Evolutionary conservation across 2,888 invertebrate genomes (phyloP).

Genomic region (Baronia brevicornis): DNA sequence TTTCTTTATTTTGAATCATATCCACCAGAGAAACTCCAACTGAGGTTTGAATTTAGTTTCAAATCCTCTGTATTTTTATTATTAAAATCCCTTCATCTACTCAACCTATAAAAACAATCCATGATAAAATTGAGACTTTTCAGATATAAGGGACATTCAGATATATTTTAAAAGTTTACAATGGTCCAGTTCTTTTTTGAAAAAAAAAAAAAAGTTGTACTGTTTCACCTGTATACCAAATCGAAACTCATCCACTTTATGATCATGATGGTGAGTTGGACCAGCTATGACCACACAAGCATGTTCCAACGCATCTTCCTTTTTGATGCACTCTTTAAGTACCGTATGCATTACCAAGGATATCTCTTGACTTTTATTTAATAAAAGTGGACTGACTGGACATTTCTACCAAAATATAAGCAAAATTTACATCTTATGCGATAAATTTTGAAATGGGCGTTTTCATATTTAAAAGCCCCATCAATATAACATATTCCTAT

Average conservation of each 20-base stretch:
- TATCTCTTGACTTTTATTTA: slow-evolving; percentile 37
- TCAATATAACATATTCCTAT: too few relatives aligned
- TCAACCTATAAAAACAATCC: too few relatives aligned
- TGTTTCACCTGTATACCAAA: slow-evolving; percentile 25
- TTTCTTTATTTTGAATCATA: too few relatives aligned
- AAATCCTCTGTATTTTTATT: too few relatives aligned
- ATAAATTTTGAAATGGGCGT: background rate
- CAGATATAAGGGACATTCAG: too few relatives aligned
- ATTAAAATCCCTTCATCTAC: too few relatives aligned
- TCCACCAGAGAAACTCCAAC: too few relatives aligned
- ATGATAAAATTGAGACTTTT: too few relatives aligned
- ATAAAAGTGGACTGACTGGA: slow-evolving; percentile 48
- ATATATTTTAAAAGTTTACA: too few relatives aligned
- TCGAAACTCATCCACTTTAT: slow-evolving; percentile 34
- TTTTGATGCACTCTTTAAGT: slow-evolving; percentile 27
- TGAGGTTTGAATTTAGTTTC: too few relatives aligned
- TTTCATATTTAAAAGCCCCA: background rate
- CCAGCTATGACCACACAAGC: slow-evolving; percentile 48
- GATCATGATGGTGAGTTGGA: slow-evolving; percentile 31
- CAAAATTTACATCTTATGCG: background rate
- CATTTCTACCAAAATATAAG: slow-evolving; percentile 29
- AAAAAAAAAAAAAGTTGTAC: background rate
- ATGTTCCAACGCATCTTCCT: slow-evolving; percentile 26
- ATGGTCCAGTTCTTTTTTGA: too few relatives aligned
- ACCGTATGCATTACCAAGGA: slow-evolving; percentile 23